A percentile compares a stretch with the other conserved stretches of the same genome.
Conservation (phyloP, 2,113 vertebrate genomes). For the Lethenteron reissneri region DNA sequence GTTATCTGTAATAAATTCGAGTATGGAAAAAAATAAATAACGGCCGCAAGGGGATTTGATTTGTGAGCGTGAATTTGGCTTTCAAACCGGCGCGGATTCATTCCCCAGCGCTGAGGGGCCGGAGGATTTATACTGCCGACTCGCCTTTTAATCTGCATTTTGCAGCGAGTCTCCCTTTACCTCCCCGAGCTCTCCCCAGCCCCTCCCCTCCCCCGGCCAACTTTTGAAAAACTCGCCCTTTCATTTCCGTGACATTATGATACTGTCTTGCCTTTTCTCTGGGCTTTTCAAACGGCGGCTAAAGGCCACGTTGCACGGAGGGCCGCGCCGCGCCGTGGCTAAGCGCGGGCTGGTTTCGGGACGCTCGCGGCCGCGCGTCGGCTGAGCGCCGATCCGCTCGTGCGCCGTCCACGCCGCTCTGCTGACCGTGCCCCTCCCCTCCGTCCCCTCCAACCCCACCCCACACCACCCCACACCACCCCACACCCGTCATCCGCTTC, state of each 20-base stretch:
- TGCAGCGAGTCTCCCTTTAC: constrained; percentile 4
- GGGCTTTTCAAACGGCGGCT: background rate
- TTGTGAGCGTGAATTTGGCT: constrained; percentile 4
- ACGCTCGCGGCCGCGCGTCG: too few relatives aligned
- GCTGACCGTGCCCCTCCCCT: background rate
- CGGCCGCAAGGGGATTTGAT: constrained; percentile 6
- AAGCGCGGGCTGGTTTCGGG: too few relatives aligned
- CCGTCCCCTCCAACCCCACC: background rate
- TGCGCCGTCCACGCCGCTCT: background rate
- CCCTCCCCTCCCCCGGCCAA: background rate
- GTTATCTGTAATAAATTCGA: constrained; percentile 6
- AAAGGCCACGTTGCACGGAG: background rate
- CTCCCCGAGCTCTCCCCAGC: background rate
- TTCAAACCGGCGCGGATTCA: constrained; percentile 3
- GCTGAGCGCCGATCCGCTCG: too few relatives aligned
- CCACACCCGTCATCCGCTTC: too few relatives aligned
- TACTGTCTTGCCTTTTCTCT: background rate
- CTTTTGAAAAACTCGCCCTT: background rate
- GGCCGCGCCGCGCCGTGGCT: too few relatives aligned
- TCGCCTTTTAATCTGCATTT: constrained; percentile 7
- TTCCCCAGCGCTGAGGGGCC: constrained; percentile 4
- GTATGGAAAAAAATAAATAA: constrained; percentile 6
- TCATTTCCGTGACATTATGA: constrained; percentile 6
- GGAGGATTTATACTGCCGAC: constrained; percentile 4
- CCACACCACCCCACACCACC: background rate